Percentiles rank a stretch among this genome's conserved stretches.
Conservation (phyloP, 1,140 invertebrate genomes). For the Bombus confusus region DNA sequence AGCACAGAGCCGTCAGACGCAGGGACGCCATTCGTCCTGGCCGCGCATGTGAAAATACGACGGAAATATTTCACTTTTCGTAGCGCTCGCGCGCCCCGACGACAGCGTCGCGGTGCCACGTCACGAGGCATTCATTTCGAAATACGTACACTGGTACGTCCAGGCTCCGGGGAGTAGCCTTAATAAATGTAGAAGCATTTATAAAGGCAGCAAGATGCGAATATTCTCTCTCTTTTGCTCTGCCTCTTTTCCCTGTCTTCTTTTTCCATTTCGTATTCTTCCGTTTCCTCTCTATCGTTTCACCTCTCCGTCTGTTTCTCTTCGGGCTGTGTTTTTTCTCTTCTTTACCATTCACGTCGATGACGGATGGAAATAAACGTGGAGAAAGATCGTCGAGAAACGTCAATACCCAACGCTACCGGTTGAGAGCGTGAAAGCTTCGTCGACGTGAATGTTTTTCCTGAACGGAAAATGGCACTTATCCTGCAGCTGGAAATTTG, state of each 20-base stretch:
- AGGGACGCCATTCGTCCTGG: conserved; percentile 80
- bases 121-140: conserved; percentile 79
- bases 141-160: conserved; percentile 72
- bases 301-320: neutral
- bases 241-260: neutral
- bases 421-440: conserved; percentile 12
- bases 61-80: conserved; percentile 82
- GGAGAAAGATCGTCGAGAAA: conserved; percentile 39
- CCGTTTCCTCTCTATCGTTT: neutral
- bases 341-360: neutral
- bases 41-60: conserved; percentile 81
- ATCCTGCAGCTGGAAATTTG: neutral
- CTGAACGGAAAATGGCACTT: neutral
- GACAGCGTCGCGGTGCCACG: conserved; percentile 81
- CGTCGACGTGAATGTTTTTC: neutral
- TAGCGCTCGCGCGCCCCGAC: conserved; percentile 74
- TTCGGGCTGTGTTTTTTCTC: neutral
- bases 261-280: neutral
- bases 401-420: conserved; percentile 53
- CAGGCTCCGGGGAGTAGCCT: conserved; percentile 75
- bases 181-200: conserved; percentile 82
- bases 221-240: conserved; percentile 42
- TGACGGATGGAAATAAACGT: conserved; percentile 52
- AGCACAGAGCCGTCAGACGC: conserved; percentile 77
- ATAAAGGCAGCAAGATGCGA: conserved; percentile 76